Base-by-base conservation (phyloP, 2,888 invertebrate species). In the Mesorhabditis spiculigera region DNA sequence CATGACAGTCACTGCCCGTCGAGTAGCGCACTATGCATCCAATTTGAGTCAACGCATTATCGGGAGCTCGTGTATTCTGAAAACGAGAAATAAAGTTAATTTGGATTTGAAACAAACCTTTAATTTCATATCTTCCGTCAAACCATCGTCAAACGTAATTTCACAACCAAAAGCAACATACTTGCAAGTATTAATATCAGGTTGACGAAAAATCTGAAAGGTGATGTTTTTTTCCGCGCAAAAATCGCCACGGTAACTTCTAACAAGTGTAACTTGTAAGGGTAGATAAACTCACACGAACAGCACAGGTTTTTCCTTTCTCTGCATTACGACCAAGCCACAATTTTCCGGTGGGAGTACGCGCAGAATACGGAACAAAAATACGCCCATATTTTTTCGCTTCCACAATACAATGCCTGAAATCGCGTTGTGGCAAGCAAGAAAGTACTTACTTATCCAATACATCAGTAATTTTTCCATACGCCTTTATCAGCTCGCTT, bases 281-380 rank as follows among this genome's bases (percentile, higher is more conserved):
- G 28, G 28, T 28, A 28, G 28, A 50, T 13, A 50, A 50, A 50
- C 58, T 50, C n/a, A 50, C 58, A 50, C 58, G 58, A 13, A 50
- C n/a, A 10, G 58, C 8, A 50, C 58, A 50, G n/a, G 58, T 50
- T 50, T 50, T 69, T 62, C 75, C 74, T 42, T 72, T 63, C 64
- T 72, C 75, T 8, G 77, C 75, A 13, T 76, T 76, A 66, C 73
- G 72, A 4, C 82, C 82, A 16, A 76, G 72, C 81, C 81, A 82
- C 41, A 72, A 71, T 13, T 73, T 68, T 5, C 68, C 71, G 4
- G 43, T 43, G 41, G 65, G 64, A 43, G 70, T 74, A 45, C 79
- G 66, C 43, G 79, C 75, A 4, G 80, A 79, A 75, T 77, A 82
- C 0, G 82, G 82, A 42, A 80, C 76, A 71, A 82, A 82, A 10